Conservation (phyloP, 2,888 invertebrate genomes). For the Toxonevra muliebris region DNA sequence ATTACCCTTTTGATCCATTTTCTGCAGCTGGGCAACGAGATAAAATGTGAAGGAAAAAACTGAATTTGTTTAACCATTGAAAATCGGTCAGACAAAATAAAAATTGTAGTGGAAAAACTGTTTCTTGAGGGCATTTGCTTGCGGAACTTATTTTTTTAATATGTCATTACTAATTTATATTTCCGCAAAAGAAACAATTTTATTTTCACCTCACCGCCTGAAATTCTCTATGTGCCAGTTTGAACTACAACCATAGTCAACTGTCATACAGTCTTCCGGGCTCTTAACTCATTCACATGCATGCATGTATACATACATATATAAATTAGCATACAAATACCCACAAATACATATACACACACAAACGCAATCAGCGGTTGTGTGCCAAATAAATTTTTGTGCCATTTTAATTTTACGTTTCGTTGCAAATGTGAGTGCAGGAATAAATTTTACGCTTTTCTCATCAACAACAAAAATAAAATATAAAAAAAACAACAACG, state of each 20-base stretch:
- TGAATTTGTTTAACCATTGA: no score
- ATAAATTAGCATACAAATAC: slow-evolving; percentile 22
- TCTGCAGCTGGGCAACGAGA: no score
- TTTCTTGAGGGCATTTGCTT: no score
- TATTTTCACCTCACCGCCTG: slow-evolving; percentile 12
- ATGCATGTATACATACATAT: slow-evolving; percentile 8
- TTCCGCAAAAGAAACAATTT: not conserved
- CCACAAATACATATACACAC: slow-evolving; percentile 2
- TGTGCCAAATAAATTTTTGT: slow-evolving; percentile 31
- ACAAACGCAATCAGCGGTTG: not conserved
- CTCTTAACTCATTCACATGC: slow-evolving; percentile 6
- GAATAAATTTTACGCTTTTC: slow-evolving; percentile 15
- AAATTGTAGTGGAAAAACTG: no score
- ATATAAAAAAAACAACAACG: slow-evolving; percentile 25
- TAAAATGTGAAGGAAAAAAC: no score
- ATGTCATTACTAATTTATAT: slow-evolving; percentile 6
- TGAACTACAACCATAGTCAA: slow-evolving; percentile 33
- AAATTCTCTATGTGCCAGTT: not conserved
- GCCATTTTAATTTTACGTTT: slow-evolving; percentile 44
- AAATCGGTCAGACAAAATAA: not conserved
- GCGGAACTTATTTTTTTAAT: not conserved
- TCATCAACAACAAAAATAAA: slow-evolving; percentile 22
- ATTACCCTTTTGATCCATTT: no score
- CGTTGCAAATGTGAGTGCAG: slow-evolving; percentile 38
- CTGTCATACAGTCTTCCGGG: slow-evolving; percentile 33